phyloP scores from a whole-genome alignment of 2,888 invertebrate genomes.

The Gastrophysa polygoni region DNA sequence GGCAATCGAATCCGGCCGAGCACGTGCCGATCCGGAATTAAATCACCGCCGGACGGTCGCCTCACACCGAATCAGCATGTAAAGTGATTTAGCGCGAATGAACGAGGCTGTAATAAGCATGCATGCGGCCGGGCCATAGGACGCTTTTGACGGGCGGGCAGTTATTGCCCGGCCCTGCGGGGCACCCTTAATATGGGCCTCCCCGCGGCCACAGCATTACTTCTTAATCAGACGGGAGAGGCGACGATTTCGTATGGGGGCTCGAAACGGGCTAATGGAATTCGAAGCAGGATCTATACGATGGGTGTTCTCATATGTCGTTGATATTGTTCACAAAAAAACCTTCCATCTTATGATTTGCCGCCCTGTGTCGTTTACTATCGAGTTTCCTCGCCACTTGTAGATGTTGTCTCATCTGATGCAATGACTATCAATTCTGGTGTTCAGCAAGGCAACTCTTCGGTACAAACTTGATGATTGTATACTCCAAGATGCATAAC shows the following conservation, averaged over 20 bases:
- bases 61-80: conserved; percentile 42
- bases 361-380: too few species aligned
- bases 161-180: conserved; percentile 43
- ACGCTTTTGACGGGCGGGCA: conserved; percentile 35
- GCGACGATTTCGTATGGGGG: neutral
- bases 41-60: neutral
- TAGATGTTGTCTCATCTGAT: too few species aligned
- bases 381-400: too few species aligned
- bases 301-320: too few species aligned
- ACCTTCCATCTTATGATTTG: too few species aligned
- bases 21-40: neutral
- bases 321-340: too few species aligned
- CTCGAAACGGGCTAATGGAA: neutral
- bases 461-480: too few species aligned
- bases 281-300: too few species aligned
- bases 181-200: conserved; percentile 46
- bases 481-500: too few species aligned
- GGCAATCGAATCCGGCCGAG: neutral
- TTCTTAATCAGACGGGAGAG: conserved; percentile 46
- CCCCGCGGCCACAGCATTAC: conserved; percentile 46
- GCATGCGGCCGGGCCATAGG: conserved; percentile 28
- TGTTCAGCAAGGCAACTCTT: too few species aligned
- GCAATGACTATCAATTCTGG: too few species aligned
- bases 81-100: conserved; percentile 41
- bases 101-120: too few species aligned